A percentile compares a stretch with the other conserved stretches of the same genome.
phyloP scores from a whole-genome alignment of 2,888 invertebrate species.

The Apamea monoglypha region DNA sequence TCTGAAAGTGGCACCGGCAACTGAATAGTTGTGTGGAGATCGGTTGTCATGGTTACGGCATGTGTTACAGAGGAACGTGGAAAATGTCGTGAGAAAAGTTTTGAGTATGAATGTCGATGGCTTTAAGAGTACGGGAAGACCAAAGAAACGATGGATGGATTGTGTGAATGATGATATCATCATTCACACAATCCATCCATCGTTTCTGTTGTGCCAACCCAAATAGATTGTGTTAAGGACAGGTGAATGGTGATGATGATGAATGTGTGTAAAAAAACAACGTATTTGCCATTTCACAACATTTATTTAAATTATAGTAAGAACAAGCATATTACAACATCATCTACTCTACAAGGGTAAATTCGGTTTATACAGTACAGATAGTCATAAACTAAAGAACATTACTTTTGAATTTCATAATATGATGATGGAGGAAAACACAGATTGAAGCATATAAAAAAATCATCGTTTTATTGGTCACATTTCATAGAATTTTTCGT shows the following conservation, averaged over 20 bases:
- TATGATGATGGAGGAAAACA: not conserved
- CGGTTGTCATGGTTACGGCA: too few species aligned
- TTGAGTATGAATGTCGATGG: too few species aligned
- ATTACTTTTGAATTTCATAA: not conserved
- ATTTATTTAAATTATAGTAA: conserved; percentile 30
- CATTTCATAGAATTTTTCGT: not conserved
- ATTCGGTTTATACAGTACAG: conserved; percentile 49
- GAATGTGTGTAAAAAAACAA: conserved; percentile 12
- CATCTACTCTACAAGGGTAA: conserved; percentile 27
- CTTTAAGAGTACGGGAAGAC: too few species aligned
- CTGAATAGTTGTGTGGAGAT: too few species aligned
- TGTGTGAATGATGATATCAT: too few species aligned
- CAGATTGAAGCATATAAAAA: not conserved
- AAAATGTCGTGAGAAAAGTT: too few species aligned
- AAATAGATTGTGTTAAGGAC: too few species aligned
- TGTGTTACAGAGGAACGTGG: too few species aligned
- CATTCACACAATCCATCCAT: too few species aligned
- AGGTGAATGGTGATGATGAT: not conserved
- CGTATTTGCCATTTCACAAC: not conserved
- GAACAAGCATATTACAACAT: conserved; percentile 7
- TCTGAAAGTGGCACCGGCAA: too few species aligned
- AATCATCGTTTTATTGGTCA: not conserved
- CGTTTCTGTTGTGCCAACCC: too few species aligned
- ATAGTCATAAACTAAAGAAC: not conserved
- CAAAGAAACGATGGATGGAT: too few species aligned